Evolutionary conservation across 2,113 vertebrate genomes (phyloP).

Genomic region (Capra hircus): DNA sequence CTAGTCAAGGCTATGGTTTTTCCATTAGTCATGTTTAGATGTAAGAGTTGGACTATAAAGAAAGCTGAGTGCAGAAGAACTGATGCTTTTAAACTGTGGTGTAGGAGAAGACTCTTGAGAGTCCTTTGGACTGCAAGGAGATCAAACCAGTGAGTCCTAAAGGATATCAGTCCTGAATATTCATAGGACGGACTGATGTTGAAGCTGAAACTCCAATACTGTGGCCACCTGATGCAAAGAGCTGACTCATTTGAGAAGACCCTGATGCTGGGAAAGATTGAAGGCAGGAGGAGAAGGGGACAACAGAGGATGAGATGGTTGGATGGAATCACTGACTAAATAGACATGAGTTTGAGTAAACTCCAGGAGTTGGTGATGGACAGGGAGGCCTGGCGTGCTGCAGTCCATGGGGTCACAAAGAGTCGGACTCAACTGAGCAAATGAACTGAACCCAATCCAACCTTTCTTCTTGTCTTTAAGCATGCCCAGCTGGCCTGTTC

Average conservation of each 20-base stretch:
- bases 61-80: background rate
- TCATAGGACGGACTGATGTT: background rate
- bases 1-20: background rate
- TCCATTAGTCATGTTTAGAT: background rate
- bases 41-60: background rate
- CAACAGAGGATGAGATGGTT: background rate
- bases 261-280: background rate
- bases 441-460: background rate
- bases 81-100: background rate
- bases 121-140: background rate
- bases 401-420: background rate
- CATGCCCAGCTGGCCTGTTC: background rate
- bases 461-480: background rate
- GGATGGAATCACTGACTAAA: background rate
- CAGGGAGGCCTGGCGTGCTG: background rate
- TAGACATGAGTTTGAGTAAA: background rate
- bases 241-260: background rate
- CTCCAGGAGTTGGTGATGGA: background rate
- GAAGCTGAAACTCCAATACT: background rate
- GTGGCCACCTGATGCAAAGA: background rate
- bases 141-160: background rate
- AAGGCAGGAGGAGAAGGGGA: background rate
- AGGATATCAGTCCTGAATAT: background rate
- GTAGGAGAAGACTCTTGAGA: background rate
- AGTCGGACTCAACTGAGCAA: background rate